Base-by-base conservation (phyloP, 2,888 invertebrate genomes). In the Nomada fucata region DNA sequence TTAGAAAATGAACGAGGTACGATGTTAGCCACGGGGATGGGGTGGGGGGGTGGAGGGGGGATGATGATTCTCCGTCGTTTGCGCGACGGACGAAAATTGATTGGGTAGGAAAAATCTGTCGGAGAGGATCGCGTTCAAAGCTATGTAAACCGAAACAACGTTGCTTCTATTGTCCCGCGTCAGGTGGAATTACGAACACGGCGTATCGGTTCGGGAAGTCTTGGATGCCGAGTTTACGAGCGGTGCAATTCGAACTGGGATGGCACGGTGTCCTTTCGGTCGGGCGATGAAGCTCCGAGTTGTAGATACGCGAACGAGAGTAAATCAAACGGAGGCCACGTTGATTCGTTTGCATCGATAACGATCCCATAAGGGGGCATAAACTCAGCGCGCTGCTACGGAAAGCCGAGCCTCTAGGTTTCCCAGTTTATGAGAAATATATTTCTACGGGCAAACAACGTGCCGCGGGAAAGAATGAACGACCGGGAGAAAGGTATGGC, bases 341-440 rank as follows among this genome's bases (percentile, higher is more conserved):
- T 65, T 74, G 67, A 74, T 74, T 67, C 74, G 74, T 74, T 67
- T 60, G 74, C 59, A 67, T 74, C 74, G 74, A 67, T 74, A 74
- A 74, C 74, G 74, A 60, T 74, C 50, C 63, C n/a, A 10, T 18
- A 10, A 20, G 50, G 50, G 67, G 29, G 50, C 50, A 36, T 47
- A 50, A 36, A 74, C 57, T 36, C 15, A 4, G 3, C 20, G 7
- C 20, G 1, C 15, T 10, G 20, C 42, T 42, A 52, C 13, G 73
- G 64, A 74, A 57, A 67, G 50, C 44, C 64, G 64, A 64, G 26
- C 26, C 76, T 36, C 47, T 20, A 18, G 57, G 47, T 71, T 76
- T 63, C 71, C 60, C 68, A 36, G 69, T 74, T 74, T 81, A 81
- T 64, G 57, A 76, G 64, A 64, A 59, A 79, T 79, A 81, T 79